Percentiles rank a stretch among this genome's conserved stretches.
These are phyloP conservation scores for Melanaphis sacchari DNA, from an alignment of 1,140 invertebrate genomes.

Conservation along the genomic window DNA sequence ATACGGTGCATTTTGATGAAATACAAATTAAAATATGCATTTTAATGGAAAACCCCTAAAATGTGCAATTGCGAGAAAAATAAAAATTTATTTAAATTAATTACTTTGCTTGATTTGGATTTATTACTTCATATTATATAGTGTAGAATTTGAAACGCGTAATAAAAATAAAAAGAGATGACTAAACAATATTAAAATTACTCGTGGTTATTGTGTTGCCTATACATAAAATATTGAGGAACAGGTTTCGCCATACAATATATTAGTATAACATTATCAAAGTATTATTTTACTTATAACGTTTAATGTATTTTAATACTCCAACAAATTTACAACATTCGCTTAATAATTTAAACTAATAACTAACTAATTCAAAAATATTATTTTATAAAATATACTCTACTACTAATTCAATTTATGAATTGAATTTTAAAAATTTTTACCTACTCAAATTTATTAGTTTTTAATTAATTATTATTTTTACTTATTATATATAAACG, in stretches of 20 bases:
- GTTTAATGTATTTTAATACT: background rate
- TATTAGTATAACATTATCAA: background rate
- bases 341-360: background rate
- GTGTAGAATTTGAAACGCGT: background rate
- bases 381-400: background rate
- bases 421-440: too few species aligned
- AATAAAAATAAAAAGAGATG: background rate
- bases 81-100: background rate
- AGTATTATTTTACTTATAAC: background rate
- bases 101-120: background rate
- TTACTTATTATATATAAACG: too few species aligned
- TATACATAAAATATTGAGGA: background rate
- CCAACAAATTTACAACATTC: background rate
- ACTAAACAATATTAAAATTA: background rate
- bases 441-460: too few species aligned
- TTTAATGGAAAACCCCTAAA: background rate
- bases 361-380: background rate
- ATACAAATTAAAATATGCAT: background rate
- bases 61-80: background rate
- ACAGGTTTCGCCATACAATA: background rate
- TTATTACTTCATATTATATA: too few species aligned
- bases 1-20: background rate
- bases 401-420: too few species aligned
- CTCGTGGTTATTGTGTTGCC: background rate
- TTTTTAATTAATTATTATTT: too few species aligned